Conservation (phyloP, 1,140 invertebrate genomes). For the Charaxes varanes region DNA sequence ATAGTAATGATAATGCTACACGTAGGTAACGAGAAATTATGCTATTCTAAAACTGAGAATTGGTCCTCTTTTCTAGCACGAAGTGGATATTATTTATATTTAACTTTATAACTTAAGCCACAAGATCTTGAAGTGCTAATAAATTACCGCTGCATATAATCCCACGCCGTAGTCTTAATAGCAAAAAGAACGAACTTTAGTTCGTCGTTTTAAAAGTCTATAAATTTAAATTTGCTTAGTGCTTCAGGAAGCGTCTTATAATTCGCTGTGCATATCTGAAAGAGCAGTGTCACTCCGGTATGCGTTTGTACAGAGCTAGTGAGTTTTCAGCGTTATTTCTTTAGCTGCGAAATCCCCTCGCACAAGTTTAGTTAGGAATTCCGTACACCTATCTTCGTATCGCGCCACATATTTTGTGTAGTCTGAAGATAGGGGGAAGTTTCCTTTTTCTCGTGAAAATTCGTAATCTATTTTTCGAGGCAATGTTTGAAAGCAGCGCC, state of each 20-base stretch:
- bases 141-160: constrained; percentile 4
- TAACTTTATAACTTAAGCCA: too few species aligned
- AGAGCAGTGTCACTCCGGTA: constrained; percentile 34
- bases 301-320: constrained; percentile 43
- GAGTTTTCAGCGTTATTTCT: constrained; percentile 57
- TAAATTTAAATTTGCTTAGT: constrained; percentile 46
- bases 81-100: too few species aligned
- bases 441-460: constrained; percentile 35
- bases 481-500: constrained; percentile 25
- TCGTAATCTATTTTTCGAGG: constrained; percentile 32
- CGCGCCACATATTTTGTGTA: constrained; percentile 51
- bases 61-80: too few species aligned
- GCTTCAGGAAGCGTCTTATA: constrained; percentile 40
- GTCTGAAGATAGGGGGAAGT: constrained; percentile 38
- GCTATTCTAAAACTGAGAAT: too few species aligned
- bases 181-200: constrained; percentile 31
- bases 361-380: constrained; percentile 58
- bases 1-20: too few species aligned
- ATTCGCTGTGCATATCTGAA: constrained; percentile 48
- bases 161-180: constrained; percentile 14
- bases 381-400: constrained; percentile 55
- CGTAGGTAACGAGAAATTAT: too few species aligned
- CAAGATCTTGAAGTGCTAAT: too few species aligned
- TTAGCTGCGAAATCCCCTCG: constrained; percentile 46
- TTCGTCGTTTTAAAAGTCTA: constrained; percentile 45